Evolutionary conservation across 2,888 invertebrate genomes (phyloP), one percentile per base, ranked within the genome.

Genomic region (Harmothoe impar): DNA sequence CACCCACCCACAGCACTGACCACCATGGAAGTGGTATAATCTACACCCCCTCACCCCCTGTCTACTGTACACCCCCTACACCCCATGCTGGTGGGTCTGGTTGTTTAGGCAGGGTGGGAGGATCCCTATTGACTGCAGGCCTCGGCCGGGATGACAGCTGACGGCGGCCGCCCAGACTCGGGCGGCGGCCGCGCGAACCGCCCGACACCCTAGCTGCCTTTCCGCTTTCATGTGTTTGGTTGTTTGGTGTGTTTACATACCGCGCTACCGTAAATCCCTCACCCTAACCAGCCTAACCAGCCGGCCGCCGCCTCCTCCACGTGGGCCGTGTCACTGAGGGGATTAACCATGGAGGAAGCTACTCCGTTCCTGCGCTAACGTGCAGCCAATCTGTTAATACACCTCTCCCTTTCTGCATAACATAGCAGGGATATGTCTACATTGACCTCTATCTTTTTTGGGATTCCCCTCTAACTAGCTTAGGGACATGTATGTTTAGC

Each of bases 191-290:
- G 12, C 35, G 81, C 81, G 81, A 81, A 81, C 81, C 43, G 0
- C 35, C 81, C 81, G 81, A 81, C 81, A 81, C 81, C 33, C 33
- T 33, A 81, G 81, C 81, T 81, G 81, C 35, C n/a, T 33, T 81
- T 43, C 20, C 23, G 81, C 81, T 81, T 81, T 81, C 81, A 81
- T 81, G 81, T 81, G 81, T 81, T 81, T 81, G 81, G 81, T 81
- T 81, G 81, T 81, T 81, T 81, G 81, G 81, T n/a, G 17, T 81
- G 81, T 81, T 81, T 81, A 81, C 81, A 81, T 81, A 81, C 81
- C 81, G 81, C 0, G 43, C 81, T 81, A 81, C 81, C 43, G 81
- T 81, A 81, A 81, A 35, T 17, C 43, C 81, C 3, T 0, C 81
- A 5, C 43, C 81, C 43, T 29, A 25, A 31, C 29, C 77, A 25